These are phyloP conservation scores for Hypolimnas misippus DNA, from an alignment of 2,888 invertebrate species.

Conservation along the genomic window DNA sequence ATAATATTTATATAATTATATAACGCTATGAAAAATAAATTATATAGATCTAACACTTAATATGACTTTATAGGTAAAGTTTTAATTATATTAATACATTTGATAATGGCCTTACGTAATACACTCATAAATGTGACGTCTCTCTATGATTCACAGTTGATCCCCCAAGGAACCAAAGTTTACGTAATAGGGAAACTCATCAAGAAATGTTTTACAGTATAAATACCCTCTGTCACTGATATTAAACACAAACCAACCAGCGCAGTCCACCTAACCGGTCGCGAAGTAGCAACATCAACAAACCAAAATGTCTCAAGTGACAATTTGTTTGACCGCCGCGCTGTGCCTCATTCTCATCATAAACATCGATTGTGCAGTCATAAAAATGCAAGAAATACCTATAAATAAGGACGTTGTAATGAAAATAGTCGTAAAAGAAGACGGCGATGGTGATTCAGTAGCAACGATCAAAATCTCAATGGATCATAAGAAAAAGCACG, in stretches of 20 bases:
- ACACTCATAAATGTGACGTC: constrained; percentile 3
- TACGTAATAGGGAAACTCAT: constrained; percentile 31
- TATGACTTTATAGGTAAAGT: not conserved
- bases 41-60: not conserved
- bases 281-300: not conserved
- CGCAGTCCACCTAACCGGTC: constrained; percentile 12
- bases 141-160: not conserved
- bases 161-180: constrained; percentile 17
- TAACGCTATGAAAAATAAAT: too few relatives aligned
- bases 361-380: constrained; percentile 34
- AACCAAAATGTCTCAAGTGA: constrained; percentile 23
- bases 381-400: constrained; percentile 36
- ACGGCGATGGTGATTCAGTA: constrained; percentile 15
- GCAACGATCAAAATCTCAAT: constrained; percentile 33
- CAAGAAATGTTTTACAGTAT: constrained; percentile 6
- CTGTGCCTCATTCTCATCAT: constrained; percentile 17
- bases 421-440: constrained; percentile 35
- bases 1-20: too few relatives aligned
- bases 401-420: constrained; percentile 29
- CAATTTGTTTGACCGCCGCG: constrained; percentile 6
- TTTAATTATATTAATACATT: not conserved
- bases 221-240: constrained; percentile 16
- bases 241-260: constrained; percentile 12
- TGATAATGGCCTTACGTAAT: not conserved
- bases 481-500: constrained; percentile 1